These are phyloP conservation scores for Hoplostethus atlanticus DNA, from an alignment of 2,797 vertebrate genomes.

Conservation along the genomic window DNA sequence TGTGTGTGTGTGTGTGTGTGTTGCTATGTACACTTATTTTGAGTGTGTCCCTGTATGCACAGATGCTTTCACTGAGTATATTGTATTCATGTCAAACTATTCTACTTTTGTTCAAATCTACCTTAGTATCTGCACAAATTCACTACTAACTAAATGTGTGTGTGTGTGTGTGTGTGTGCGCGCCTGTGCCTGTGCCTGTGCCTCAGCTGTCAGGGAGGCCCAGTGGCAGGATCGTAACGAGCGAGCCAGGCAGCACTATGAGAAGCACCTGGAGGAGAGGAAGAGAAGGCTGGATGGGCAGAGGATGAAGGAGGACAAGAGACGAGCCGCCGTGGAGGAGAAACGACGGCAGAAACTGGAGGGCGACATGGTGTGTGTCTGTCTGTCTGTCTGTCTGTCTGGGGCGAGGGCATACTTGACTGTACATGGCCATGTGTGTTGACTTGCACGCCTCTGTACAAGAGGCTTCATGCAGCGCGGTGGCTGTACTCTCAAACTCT, in stretches of 20 bases:
- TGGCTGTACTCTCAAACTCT: neutral
- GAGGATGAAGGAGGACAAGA: slow-evolving; percentile 90
- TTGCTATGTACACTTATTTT: slow-evolving; percentile 4
- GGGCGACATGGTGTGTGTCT: slow-evolving; percentile 90
- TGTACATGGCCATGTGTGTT: neutral
- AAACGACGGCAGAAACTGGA: slow-evolving; percentile 92
- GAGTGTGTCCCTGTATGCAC: too few species aligned
- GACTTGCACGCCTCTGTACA: too few species aligned
- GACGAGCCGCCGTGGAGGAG: slow-evolving; percentile 92
- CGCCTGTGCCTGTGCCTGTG: slow-evolving; percentile 5
- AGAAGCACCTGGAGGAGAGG: slow-evolving; percentile 92
- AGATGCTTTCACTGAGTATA: neutral
- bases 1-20: slow-evolving; percentile 17
- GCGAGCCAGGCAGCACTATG: slow-evolving; percentile 91
- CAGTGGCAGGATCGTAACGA: slow-evolving; percentile 92
- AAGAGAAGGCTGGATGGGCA: slow-evolving; percentile 92
- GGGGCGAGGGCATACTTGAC: neutral
- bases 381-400: neutral
- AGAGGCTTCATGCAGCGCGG: neutral
- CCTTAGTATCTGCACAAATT: slow-evolving; percentile 5
- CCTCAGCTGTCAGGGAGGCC: slow-evolving; percentile 88
- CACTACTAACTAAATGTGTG: slow-evolving; percentile 8
- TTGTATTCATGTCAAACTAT: neutral
- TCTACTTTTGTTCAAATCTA: neutral
- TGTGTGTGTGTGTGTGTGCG: slow-evolving; percentile 10